A percentile compares a stretch with the other conserved stretches of the same genome.
Conservation (phyloP, 1,140 invertebrate genomes). For the Pseudobourletiella spinata region DNA sequence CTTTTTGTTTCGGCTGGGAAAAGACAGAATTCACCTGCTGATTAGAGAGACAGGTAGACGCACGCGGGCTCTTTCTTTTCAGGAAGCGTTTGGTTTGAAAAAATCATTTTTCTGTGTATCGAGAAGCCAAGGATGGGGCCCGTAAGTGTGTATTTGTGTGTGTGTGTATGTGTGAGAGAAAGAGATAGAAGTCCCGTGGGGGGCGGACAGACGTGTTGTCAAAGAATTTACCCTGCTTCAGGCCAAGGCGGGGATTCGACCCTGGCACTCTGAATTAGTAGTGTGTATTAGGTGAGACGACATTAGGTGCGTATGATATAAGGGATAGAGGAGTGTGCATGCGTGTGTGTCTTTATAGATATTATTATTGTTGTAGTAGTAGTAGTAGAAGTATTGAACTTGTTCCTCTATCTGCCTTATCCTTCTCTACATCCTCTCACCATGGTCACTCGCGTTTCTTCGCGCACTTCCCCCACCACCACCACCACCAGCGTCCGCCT, state of each 20-base stretch:
- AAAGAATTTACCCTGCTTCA: slow-evolving; percentile 12
- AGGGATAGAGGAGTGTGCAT: neutral
- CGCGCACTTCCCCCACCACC: neutral
- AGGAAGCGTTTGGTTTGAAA: slow-evolving; percentile 1
- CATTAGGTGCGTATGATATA: neutral
- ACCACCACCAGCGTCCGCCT: neutral
- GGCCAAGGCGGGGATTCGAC: slow-evolving; percentile 20
- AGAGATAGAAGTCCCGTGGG: slow-evolving; percentile 4
- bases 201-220: slow-evolving; percentile 18
- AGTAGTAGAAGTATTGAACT: neutral
- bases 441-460: neutral
- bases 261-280: slow-evolving; percentile 20
- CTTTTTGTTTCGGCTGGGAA: slow-evolving; percentile 8
- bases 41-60: slow-evolving; percentile 31
- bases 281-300: slow-evolving; percentile 12
- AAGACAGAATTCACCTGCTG: slow-evolving; percentile 33
- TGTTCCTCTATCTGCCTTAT: neutral
- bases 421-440: neutral
- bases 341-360: neutral
- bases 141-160: too few relatives aligned
- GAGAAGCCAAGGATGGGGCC: too few relatives aligned
- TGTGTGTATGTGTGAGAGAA: too few relatives aligned
- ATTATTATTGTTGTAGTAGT: neutral
- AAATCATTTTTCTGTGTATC: slow-evolving; percentile 5
- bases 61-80: slow-evolving; percentile 20